Conservation (phyloP, 2,888 invertebrate species). For the Hermaeophaga mercurialis region DNA sequence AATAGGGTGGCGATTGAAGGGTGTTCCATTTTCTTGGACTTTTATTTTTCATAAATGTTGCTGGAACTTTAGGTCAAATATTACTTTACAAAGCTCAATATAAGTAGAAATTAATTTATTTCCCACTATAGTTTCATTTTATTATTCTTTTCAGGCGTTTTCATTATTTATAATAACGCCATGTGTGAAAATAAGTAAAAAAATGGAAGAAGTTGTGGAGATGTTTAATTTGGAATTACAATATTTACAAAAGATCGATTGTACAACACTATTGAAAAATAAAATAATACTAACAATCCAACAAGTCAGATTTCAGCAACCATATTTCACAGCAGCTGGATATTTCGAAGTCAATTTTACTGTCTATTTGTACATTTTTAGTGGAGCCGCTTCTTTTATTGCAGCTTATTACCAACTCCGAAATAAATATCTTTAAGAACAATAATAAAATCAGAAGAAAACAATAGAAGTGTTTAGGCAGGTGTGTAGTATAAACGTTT, state of each 20-base stretch:
- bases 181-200: neutral
- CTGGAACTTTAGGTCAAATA: no score
- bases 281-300: neutral
- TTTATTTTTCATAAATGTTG: no score
- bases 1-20: no score
- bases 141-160: neutral
- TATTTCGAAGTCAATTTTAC: neutral
- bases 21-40: no score
- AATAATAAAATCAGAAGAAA: no score
- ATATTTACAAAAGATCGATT: neutral
- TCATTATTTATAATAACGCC: neutral
- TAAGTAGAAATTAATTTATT: no score
- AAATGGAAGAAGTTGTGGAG: neutral
- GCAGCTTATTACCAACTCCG: neutral
- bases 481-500: no score
- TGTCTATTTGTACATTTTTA: neutral
- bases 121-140: no score
- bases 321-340: constrained; percentile 2
- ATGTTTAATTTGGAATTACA: neutral
- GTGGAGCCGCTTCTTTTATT: constrained; percentile 1
- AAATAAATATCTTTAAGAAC: no score
- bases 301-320: neutral
- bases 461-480: no score
- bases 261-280: neutral
- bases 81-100: no score